Evolutionary conservation across 30 jellyfish, hydroid and myxozoan species (phyloP), one percentile per base, ranked within the genome.

Genomic region (Pseudorhiza aurosa): DNA sequence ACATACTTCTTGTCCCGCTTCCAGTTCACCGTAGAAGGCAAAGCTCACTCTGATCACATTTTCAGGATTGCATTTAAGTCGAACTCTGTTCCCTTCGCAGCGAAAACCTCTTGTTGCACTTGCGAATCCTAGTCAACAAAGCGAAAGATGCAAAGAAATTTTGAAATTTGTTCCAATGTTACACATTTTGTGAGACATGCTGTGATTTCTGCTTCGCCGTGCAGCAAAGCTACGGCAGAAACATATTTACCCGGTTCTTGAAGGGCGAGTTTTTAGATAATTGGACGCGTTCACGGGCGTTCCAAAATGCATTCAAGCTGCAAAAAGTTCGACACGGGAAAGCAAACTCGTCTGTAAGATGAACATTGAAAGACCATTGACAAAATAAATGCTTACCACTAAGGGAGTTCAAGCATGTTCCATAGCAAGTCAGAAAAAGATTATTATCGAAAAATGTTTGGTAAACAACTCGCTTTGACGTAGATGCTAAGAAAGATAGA

Each of bases 1-100:
- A 51, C 97, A 90, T 10, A 90, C 50, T 81, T 90, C 96, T 59
- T 71, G 51, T 29, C 92, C 97, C 26, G 97, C 84, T 57, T 83
- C 88, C 28, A 82, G 75, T 43, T 76, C 58, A 6, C 97, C 97
- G 65, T 58, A 90, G 32, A 77, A 59, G 2, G 97, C 97, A 28
- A 60, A 65, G 43, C 77, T 77, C 21, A 85, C 78, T 59, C 75
- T 83, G 55, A 90, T 58, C 37, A 68, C 75, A 42, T 56, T 42
- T 12, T 45, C 82, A 58, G 28, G 28, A 18, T 89, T 85, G 45
- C 97, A 90, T 21, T 83, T 62, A 85, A 90, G 67, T 5, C 96
- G 88, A 31, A 90, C 74, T 25, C 49, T 68, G 58, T 63, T 75
- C 11, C 97, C 97, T 44, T 90, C 94, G 77, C 97, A 90, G 31